Conservation (phyloP, 2,888 invertebrate species). For the Ophioninae sp. region DNA sequence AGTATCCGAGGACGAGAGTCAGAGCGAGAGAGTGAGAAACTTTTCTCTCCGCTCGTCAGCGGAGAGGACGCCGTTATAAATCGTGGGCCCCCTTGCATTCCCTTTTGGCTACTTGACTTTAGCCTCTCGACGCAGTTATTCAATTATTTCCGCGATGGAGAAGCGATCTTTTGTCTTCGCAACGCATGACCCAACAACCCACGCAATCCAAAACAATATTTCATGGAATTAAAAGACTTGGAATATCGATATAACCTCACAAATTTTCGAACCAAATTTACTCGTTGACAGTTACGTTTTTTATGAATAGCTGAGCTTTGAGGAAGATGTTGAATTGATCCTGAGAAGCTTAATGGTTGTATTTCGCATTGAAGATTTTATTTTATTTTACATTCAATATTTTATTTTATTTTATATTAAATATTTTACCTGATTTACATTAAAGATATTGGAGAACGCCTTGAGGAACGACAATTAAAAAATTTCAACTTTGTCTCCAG, state of each 20-base stretch:
- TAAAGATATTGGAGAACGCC: no score
- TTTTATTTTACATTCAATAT: no score
- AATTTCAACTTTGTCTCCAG: no score
- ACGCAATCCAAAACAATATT: background rate
- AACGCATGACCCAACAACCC: background rate
- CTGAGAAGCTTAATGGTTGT: no score
- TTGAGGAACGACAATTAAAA: no score
- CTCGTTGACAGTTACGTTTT: no score
- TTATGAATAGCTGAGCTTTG: no score
- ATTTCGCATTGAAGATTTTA: no score
- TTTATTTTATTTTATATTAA: no score
- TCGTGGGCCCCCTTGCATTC: conserved; percentile 18
- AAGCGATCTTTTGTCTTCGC: background rate
- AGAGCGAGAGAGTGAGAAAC: conserved; percentile 1
- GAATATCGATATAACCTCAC: background rate
- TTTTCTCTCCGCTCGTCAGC: conserved; percentile 44
- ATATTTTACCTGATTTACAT: no score
- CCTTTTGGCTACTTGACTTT: conserved; percentile 38
- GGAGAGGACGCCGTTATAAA: conserved; percentile 39
- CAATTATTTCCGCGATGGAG: conserved; percentile 29
- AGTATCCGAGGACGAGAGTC: background rate
- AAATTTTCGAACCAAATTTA: no score
- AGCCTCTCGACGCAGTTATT: conserved; percentile 26
- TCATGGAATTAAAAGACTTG: background rate
- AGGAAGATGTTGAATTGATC: no score